These are phyloP conservation scores for Genyomyrus donnyi DNA, from an alignment of 2,113 vertebrate species.

Conservation along the genomic window DNA sequence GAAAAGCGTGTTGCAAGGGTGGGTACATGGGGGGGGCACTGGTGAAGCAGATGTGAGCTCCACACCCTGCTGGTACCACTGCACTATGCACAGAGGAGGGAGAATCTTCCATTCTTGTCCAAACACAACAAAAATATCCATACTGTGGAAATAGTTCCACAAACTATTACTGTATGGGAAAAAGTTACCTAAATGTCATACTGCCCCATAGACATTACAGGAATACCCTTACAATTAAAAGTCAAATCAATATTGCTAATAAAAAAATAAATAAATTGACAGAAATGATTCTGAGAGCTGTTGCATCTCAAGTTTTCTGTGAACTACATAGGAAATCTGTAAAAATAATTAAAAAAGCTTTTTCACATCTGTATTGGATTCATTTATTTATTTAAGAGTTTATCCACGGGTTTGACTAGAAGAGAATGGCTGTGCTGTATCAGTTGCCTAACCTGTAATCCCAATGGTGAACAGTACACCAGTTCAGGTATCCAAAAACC, in stretches of 20 bases:
- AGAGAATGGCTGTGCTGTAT: neutral
- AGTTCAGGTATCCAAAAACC: neutral
- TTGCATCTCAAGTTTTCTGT: neutral
- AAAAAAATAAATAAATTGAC: neutral
- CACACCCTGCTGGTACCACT: slow-evolving; percentile 46
- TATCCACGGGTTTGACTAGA: neutral
- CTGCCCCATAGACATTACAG: neutral
- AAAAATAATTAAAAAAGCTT: neutral
- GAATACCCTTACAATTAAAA: neutral
- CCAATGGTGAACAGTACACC: neutral
- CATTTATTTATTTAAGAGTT: neutral
- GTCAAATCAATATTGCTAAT: neutral
- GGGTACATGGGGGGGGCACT: slow-evolving; percentile 2
- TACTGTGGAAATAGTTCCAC: neutral
- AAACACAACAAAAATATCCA: neutral
- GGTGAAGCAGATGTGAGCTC: slow-evolving; percentile 18
- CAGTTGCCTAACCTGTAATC: neutral
- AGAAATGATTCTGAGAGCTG: neutral
- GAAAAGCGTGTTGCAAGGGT: neutral
- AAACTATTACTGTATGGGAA: neutral
- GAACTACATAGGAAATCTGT: neutral
- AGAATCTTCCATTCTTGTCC: neutral
- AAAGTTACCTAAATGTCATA: neutral
- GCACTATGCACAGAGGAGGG: slow-evolving; percentile 31
- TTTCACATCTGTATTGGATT: neutral